Conservation (phyloP, 1,140 invertebrate species). For the Hypothenemus hampei region DNA sequence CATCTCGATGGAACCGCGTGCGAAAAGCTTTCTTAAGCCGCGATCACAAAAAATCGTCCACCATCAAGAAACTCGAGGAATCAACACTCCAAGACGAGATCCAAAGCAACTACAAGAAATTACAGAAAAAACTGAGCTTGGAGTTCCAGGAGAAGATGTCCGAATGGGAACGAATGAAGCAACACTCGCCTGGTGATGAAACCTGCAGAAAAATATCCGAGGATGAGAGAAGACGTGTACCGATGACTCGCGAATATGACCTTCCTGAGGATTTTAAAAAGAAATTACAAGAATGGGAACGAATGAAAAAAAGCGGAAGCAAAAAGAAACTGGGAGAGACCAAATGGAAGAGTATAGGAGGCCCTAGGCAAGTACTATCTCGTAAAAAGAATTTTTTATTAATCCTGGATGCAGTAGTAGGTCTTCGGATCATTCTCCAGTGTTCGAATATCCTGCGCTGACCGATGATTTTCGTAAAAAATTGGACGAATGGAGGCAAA, state of each 20-base stretch:
- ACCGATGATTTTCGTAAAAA: conserved; percentile 66
- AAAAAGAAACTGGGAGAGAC: conserved; percentile 67
- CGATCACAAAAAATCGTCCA: not conserved
- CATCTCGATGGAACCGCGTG: conserved; percentile 67
- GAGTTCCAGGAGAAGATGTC: conserved; percentile 67
- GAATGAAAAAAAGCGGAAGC: conserved; percentile 58
- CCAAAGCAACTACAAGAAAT: conserved; percentile 56
- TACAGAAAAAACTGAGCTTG: conserved; percentile 62
- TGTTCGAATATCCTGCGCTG: conserved; percentile 54
- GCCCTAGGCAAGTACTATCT: conserved; percentile 37
- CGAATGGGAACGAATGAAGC: conserved; percentile 64
- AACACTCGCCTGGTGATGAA: too few relatives aligned
- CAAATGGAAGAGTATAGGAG: conserved; percentile 55
- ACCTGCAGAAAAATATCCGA: too few relatives aligned
- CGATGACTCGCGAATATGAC: conserved; percentile 54
- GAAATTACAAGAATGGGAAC: conserved; percentile 80
- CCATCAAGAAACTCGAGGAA: conserved; percentile 7
- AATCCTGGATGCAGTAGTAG: not conserved
- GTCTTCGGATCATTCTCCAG: conserved; percentile 42
- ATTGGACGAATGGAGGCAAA: conserved; percentile 62
- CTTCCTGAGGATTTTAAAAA: conserved; percentile 72
- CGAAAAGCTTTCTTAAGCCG: conserved; percentile 64
- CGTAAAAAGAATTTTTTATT: not conserved
- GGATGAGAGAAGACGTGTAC: conserved; percentile 8
- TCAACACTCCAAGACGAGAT: conserved; percentile 47